phyloP scores from a whole-genome alignment of 1,140 invertebrate species.

The Luehdorfia chinensis region DNA sequence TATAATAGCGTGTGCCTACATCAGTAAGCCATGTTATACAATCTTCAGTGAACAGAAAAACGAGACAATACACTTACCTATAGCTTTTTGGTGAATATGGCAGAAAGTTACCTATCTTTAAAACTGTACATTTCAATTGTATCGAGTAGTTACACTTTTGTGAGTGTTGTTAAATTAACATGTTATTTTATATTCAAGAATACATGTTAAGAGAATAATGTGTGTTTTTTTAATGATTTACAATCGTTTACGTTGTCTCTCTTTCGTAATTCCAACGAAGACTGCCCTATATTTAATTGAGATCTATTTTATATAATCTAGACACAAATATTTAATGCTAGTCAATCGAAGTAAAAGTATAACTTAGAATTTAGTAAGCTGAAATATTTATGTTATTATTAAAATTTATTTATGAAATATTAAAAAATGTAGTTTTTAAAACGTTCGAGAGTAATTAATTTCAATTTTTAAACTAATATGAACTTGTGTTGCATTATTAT shows the following conservation, averaged over 20 bases:
- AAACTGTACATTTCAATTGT: constrained; percentile 51
- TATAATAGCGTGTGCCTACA: not conserved
- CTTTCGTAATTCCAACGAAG: constrained; percentile 74
- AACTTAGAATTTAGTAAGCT: constrained; percentile 53
- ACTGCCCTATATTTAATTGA: constrained; percentile 76
- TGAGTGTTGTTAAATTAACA: constrained; percentile 50
- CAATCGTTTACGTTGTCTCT: constrained; percentile 66
- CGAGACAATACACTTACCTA: constrained; percentile 73
- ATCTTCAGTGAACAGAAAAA: constrained; percentile 69
- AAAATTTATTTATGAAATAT: constrained; percentile 12
- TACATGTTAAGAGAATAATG: constrained; percentile 40
- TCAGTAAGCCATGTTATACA: constrained; percentile 40
- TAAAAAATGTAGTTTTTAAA: constrained; percentile 2
- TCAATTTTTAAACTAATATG: not conserved
- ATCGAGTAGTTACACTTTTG: constrained; percentile 56
- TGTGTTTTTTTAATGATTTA: constrained; percentile 62
- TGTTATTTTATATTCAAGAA: constrained; percentile 50
- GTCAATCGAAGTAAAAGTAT: constrained; percentile 59
- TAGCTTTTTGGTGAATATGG: constrained; percentile 72
- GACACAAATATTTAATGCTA: constrained; percentile 69
- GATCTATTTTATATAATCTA: constrained; percentile 76
- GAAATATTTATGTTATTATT: constrained; percentile 24
- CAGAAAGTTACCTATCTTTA: constrained; percentile 67
- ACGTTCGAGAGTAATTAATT: not conserved
- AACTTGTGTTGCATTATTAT: not conserved